Base-by-base conservation (phyloP, 2,797 vertebrate genomes). In the Artibeus lituratus region DNA sequence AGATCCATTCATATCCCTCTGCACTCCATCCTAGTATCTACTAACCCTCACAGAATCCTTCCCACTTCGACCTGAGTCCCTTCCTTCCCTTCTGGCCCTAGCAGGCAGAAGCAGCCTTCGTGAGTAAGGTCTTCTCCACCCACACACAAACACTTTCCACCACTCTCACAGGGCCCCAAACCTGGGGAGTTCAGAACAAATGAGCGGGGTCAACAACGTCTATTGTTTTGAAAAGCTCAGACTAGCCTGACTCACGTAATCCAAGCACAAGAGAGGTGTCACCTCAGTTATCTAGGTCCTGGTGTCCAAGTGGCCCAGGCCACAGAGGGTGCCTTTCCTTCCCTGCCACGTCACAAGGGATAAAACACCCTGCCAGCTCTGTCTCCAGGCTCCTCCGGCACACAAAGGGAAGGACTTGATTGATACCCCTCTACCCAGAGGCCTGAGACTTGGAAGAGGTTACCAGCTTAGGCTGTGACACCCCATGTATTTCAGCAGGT, bases 281-380 rank as follows among this genome's bases (percentile, higher is more conserved):
- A 76, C 74, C 83, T 94, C 26, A 2, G 77, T 88, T 95, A 91
- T 91, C 91, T 93, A 21, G 96, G 95, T 91, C 95, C 78, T n/a
- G n/a, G 15, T 88, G 93, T 95, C 82, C 35, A 22, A 18, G n/a
- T 2, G 2, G 80, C 51, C 37, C 32, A 10, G 86, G 42, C 22
- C 67, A 44, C 39, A 47, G 77, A 69, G 83, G 47, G 77, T 37
- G 74, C 67, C 81, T 94, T 65, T 80, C 65, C 72, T 76, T 57
- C 37, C 85, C 39, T 90, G 96, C 96, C 93, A 93, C 74, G 69
- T 65, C 42, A 11, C 3, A 42, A 84, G 70, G 74, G 72, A 69
- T n/a, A 67, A 91, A 73, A 49, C 29, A 42, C 7, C 67, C 42
- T 0, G 1, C 15, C 49, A 78, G 73, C 77, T 55, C 8, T 9